A percentile compares a stretch with the other conserved stretches of the same genome.
Evolutionary conservation across 2,888 invertebrate species (phyloP).

Genomic region (Phasia obesa): DNA sequence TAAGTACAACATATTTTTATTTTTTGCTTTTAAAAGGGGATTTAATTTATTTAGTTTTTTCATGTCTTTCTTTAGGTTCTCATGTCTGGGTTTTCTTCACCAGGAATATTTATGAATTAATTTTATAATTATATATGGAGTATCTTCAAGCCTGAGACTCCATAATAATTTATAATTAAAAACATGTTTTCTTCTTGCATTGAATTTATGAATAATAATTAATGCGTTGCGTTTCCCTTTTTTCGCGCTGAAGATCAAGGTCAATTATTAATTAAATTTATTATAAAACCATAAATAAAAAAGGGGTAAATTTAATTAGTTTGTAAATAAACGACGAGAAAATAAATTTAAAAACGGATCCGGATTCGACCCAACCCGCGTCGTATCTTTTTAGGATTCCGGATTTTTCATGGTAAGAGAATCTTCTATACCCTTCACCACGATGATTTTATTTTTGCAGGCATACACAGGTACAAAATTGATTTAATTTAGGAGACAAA

Average conservation of each 20-base stretch:
- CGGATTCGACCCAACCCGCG: no score
- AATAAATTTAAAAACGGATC: no score
- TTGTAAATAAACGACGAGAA: not conserved
- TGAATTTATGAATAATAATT: conserved; percentile 43
- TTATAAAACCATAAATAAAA: conserved; percentile 34
- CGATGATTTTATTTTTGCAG: no score
- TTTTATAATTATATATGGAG: conserved; percentile 52
- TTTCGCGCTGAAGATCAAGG: conserved; percentile 57
- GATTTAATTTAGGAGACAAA: no score
- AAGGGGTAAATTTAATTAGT: conserved; percentile 24
- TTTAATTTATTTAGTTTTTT: conserved; percentile 19
- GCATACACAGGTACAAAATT: no score
- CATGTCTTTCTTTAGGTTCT: conserved; percentile 42
- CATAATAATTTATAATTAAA: conserved; percentile 36
- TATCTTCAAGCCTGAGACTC: conserved; percentile 18
- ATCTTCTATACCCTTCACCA: no score
- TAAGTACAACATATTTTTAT: conserved; percentile 40
- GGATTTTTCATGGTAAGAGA: no score
- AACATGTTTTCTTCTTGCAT: conserved; percentile 45
- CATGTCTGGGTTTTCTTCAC: conserved; percentile 51
- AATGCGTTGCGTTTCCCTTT: conserved; percentile 33
- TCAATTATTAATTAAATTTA: conserved; percentile 66
- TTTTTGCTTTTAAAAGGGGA: conserved; percentile 9
- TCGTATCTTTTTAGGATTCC: no score
- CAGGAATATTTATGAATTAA: conserved; percentile 66